phyloP scores from a whole-genome alignment of 2,797 vertebrate species.

The Rhyacichthys aspro region DNA sequence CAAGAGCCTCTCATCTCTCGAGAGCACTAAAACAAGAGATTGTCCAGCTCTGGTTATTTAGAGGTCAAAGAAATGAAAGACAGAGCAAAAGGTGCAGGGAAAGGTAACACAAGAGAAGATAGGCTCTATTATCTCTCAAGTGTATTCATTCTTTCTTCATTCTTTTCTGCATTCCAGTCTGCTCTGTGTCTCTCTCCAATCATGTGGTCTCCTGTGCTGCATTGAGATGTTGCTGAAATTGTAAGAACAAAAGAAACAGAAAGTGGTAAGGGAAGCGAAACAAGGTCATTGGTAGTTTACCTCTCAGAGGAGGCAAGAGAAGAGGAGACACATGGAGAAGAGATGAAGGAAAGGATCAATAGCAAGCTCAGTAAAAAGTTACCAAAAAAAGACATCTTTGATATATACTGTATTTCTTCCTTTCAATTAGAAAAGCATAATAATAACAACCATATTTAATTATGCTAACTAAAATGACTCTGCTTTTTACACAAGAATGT shows the following conservation, averaged over 20 bases:
- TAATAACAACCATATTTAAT: no score
- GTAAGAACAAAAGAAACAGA: conserved; percentile 67
- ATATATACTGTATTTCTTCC: no score
- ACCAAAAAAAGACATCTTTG: conserved; percentile 1
- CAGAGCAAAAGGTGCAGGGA: conserved; percentile 31
- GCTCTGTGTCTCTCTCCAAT: conserved; percentile 51
- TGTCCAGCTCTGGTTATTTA: conserved; percentile 83
- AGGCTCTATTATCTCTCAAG: conserved; percentile 53
- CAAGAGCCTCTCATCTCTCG: conserved; percentile 80
- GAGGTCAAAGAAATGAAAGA: conserved; percentile 77
- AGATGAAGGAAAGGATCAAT: conserved; percentile 51
- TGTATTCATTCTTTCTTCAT: conserved; percentile 44
- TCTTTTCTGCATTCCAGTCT: conserved; percentile 45
- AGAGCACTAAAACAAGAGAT: conserved; percentile 87
- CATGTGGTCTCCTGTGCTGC: conserved; percentile 52
- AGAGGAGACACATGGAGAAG: conserved; percentile 28
- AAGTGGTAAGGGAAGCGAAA: conserved; percentile 53
- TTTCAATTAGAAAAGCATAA: no score
- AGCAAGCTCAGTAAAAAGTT: conserved; percentile 22
- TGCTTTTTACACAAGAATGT: background rate
- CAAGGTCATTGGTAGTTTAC: conserved; percentile 78
- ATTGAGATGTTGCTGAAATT: conserved; percentile 62
- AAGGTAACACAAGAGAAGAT: conserved; percentile 34
- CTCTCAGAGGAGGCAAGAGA: conserved; percentile 51
- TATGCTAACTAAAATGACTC: background rate